Evolutionary conservation across 1,140 invertebrate species (phyloP), one percentile per base, ranked within the genome.

Genomic region (Bemisia tabaci): DNA sequence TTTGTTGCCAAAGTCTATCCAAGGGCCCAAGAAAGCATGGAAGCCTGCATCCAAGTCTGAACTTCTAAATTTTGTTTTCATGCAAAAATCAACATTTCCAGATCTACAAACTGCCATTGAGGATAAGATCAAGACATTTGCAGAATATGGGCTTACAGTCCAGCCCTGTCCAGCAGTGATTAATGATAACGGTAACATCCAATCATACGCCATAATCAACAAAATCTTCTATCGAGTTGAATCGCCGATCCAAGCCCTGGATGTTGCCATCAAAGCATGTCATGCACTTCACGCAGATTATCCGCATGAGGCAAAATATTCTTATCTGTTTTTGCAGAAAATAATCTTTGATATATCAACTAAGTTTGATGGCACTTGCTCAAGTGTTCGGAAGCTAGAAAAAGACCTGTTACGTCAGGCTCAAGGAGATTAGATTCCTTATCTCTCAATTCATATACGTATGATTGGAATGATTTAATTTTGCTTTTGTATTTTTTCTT

Each of bases 121-220:
- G n/a, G n/a, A n/a, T n/a, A n/a, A n/a, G n/a, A n/a, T n/a, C n/a
- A n/a, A n/a, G n/a, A n/a, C n/a, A n/a, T n/a, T n/a, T n/a, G n/a
- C n/a, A n/a, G n/a, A n/a, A n/a, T n/a, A n/a, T n/a, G n/a, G n/a
- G n/a, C n/a, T n/a, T n/a, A n/a, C n/a, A n/a, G n/a, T n/a, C n/a
- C n/a, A n/a, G n/a, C n/a, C n/a, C n/a, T n/a, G n/a, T n/a, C n/a
- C n/a, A n/a, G n/a, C n/a, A n/a, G n/a, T n/a, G n/a, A n/a, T n/a
- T n/a, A n/a, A n/a, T n/a, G n/a, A n/a, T n/a, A n/a, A n/a, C n/a
- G n/a, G n/a, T n/a, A n/a, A n/a, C n/a, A n/a, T n/a, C n/a, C n/a
- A n/a, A n/a, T n/a, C n/a, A n/a, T 65, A 58, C 26, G 58, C 39
- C 23, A 23, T 65, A 22, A 48, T 65, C 22, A 65, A 65, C 33